Base-by-base conservation (phyloP, 2,797 vertebrate genomes). In the Australoheros facetus region DNA sequence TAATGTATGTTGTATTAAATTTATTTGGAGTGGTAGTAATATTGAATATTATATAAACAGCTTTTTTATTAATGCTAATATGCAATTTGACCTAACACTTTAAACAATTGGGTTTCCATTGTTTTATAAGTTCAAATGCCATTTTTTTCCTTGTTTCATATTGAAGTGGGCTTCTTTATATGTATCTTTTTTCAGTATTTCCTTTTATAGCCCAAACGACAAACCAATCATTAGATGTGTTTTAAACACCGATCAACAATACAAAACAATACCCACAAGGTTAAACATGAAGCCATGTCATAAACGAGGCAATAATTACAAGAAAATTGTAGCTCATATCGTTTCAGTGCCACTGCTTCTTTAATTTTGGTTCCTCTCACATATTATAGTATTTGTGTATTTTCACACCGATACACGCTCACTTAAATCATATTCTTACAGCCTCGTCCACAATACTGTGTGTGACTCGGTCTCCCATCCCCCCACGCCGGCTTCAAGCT, bases 391-490 rank as follows among this genome's bases (percentile, higher is more conserved):
- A 69, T 51, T 4, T 51, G 45, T 1, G 17, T 55, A 7, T 17
- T 56, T 71, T 26, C 23, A 66, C 21, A 3, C 0, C 5, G 5
- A 39, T 39, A 34, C 7, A 11, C 4, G 7, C 26, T 30, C 12
- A 3, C 17, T 26, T 6, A 42, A 34, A 53, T 5, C n/a, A 7
- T 48, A 11, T 21, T 64, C 48, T 12, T 3, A 12, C 39, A 3
- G 16, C 23, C 32, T 79, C 37, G 6, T 55, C 56, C 30, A 71
- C 62, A 23, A 51, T 5, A 56, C 7, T 2, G 60, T 32, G 32
- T 74, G n/a, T 71, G 14, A 14, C 28, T 39, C 9, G 48, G 19
- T 56, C 60, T 71, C 88, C 93, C 93, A 86, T 92, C 93, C 92
- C 87, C 92, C 91, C 89, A 87, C 79, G 26, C 55, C 64, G 78